Evolutionary conservation across 1,140 invertebrate species (phyloP), one percentile per base, ranked within the genome.

Genomic region (Aradophagus sp.): DNA sequence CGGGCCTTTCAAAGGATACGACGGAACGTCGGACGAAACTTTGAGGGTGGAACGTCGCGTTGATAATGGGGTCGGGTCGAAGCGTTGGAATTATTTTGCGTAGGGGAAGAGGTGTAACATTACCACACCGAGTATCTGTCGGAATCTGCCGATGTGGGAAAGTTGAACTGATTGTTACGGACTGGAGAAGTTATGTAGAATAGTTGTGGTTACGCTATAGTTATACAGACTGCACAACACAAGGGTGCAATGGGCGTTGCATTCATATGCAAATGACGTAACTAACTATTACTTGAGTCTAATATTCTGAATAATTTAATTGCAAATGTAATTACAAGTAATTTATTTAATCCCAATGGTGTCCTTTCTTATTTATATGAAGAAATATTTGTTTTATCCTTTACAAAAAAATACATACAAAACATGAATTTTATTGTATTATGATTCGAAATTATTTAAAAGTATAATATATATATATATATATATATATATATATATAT

Each of bases 11-110:
- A 55, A 68, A 59, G 35, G 26, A 53, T 19, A 11, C 13, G 16
- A 11, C 6, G 47, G 55, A 53, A 53, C 41, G 36, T 42, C n/a
- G 38, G 55, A 27, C 32, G 48, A 16, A 8, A n/a, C 35, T 56
- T 61, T 68, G 41, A 61, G 41, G 65, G 48, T 61, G 48, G 29
- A 47, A 34, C 20, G 34, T 27, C 27, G 39, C 19, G 41, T 34
- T 59, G 63, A 59, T 67, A 59, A 68, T 39, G 41, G 39, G 44
- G 62, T 42, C 52, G 42, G 52, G 58, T 29, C 50, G 56, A 56
- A 35, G 50, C 42, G 19, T 32, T 41, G 1, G 41, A 41, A 26
- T 56, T 45, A 50, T 53, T 67, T 52, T 67, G 39, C 39, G 17
- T 53, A 39, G 45, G 32, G 39, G 20, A 52, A 67, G 53, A 67